A percentile compares a stretch with the other conserved stretches of the same genome.
Conservation (phyloP, 2,113 vertebrate species). For the Micronycteris hirsuta region DNA sequence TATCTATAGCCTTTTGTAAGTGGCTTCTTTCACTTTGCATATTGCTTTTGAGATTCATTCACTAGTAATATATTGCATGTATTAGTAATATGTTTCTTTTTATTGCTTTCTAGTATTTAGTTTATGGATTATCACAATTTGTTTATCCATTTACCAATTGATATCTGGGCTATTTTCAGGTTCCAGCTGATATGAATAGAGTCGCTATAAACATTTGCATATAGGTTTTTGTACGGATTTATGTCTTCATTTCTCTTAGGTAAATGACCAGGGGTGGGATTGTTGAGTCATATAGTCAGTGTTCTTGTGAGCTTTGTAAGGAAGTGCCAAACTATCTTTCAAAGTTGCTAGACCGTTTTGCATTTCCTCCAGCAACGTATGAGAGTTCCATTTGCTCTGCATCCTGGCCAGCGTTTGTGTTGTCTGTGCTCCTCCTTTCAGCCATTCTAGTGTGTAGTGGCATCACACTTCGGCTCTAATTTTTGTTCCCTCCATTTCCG, state of each 20-base stretch:
- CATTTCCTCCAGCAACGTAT: not conserved
- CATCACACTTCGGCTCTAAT: not conserved
- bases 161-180: not conserved
- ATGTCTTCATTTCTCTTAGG: not conserved
- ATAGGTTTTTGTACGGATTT: not conserved
- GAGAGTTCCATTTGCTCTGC: not conserved
- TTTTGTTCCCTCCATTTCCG: not conserved
- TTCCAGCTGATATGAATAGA: not conserved
- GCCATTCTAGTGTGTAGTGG: not conserved
- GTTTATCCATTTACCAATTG: not conserved
- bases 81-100: not conserved
- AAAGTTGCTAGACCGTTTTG: not conserved
- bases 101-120: not conserved
- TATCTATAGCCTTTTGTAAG: not conserved
- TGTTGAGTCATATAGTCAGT: not conserved
- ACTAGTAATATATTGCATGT: not conserved
- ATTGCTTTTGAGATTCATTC: not conserved
- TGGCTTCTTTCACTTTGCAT: not conserved
- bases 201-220: not conserved
- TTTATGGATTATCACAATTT: not conserved
- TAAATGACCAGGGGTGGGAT: not conserved
- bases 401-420: not conserved
- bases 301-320: not conserved
- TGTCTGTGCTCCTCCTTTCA: not conserved
- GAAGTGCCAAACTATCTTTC: not conserved